These are phyloP conservation scores for Anguilla pacifica DNA, from an alignment of 2,797 vertebrate genomes.

Conservation along the genomic window DNA sequence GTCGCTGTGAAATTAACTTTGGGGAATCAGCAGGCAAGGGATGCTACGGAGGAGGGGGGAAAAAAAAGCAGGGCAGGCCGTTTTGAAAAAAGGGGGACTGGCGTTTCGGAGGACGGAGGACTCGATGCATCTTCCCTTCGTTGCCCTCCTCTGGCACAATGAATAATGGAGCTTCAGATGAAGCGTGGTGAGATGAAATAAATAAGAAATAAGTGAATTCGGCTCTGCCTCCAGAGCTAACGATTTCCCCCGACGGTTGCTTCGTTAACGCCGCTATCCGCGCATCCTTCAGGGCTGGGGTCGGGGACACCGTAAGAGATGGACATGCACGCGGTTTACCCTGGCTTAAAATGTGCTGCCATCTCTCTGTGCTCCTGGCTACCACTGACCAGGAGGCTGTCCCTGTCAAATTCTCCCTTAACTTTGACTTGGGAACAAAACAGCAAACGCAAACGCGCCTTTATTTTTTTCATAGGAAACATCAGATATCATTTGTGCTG, in stretches of 20 bases:
- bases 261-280: not conserved
- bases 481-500: too few species aligned
- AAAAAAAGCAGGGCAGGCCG: not conserved
- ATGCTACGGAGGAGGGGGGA: not conserved
- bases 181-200: not conserved
- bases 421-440: too few species aligned
- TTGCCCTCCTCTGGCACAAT: not conserved
- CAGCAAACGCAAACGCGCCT: too few species aligned
- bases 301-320: conserved; percentile 48
- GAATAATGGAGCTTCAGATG: not conserved
- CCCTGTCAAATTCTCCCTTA: too few species aligned
- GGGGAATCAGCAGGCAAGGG: conserved; percentile 25
- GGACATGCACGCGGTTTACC: not conserved
- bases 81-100: not conserved
- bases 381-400: too few species aligned
- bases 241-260: conserved; percentile 1
- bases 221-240: not conserved
- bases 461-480: too few species aligned
- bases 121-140: not conserved
- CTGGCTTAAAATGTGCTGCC: not conserved
- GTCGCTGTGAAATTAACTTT: conserved; percentile 33
- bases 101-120: not conserved
- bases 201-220: conserved; percentile 10
- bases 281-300: conserved; percentile 39
- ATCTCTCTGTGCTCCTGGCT: not conserved